These are phyloP conservation scores for Bombus sylvicola DNA, from an alignment of 1,140 invertebrate species.

Conservation along the genomic window DNA sequence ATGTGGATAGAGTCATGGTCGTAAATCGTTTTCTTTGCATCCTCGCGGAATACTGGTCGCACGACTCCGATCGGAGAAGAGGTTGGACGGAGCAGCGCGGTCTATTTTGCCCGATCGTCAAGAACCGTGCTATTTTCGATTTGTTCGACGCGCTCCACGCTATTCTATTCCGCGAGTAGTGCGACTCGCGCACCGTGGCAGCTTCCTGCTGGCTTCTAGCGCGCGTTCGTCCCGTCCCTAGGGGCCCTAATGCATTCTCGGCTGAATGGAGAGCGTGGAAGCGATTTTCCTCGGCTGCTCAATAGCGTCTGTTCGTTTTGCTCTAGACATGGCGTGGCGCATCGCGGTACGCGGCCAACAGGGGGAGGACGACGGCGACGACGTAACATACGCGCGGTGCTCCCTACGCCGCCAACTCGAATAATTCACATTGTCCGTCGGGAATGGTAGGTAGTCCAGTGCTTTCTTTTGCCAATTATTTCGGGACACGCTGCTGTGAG, in stretches of 20 bases:
- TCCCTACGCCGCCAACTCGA: conserved; percentile 80
- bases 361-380: conserved; percentile 57
- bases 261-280: conserved; percentile 58
- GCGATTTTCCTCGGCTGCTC: conserved; percentile 53
- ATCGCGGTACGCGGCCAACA: conserved; percentile 37
- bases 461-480: conserved; percentile 83
- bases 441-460: conserved; percentile 76
- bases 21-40: conserved; percentile 28
- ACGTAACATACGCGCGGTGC: conserved; percentile 63
- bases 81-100: background rate
- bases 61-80: conserved; percentile 15
- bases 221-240: conserved; percentile 2
- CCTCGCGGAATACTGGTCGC: too few species aligned
- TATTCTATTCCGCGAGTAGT: conserved; percentile 28
- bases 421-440: conserved; percentile 84
- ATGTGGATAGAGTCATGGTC: background rate
- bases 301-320: conserved; percentile 56
- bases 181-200: conserved; percentile 12
- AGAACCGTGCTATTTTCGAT: conserved; percentile 52
- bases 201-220: conserved; percentile 31
- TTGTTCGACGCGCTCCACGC: conserved; percentile 21
- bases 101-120: conserved; percentile 45
- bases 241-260: conserved; percentile 42
- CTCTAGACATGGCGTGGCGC: conserved; percentile 38
- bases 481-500: conserved; percentile 78